Evolutionary conservation across 2,888 invertebrate genomes (phyloP), one percentile per base, ranked within the genome.

Genomic region (Lasius fuliginosus): DNA sequence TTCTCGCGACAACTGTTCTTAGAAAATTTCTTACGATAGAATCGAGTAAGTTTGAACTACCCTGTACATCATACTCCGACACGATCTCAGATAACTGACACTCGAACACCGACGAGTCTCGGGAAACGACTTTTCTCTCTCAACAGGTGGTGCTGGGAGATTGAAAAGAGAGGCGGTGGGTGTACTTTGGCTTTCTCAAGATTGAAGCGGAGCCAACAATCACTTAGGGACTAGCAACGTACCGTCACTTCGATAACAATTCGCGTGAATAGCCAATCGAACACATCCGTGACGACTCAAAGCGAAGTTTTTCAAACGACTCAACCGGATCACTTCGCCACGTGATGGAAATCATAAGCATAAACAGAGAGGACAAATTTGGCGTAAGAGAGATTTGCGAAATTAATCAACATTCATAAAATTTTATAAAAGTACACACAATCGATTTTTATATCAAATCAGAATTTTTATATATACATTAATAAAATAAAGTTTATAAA

Each of bases 61-160:
- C 30, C 33, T 33, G 8, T 46, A 60, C 40, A 33, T 30, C 30
- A 56, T 27, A 65, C 8, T 30, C 12, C 30, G 30, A 64, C 76
- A n/a, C 40, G 64, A 60, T 58, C 69, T 84, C 68, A 67, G 60
- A 53, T 69, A 83, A 53, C 58, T 58, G 77, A 68, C 81, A 40
- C 68, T 83, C 71, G 60, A 76, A 56, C 62, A 62, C 36, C 83
- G 64, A 65, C 85, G 40, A 85, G 71, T 40, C 84, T 49, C 64
- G 42, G 76, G 81, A 5, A 84, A 75, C 76, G 75, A 86, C 85
- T 84, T 90, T 89, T 88, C 85, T 82, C 65, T 88, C 83, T 89
- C 90, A 90, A 90, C 90, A 90, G 90, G 90, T 90, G 90, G 90
- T 69, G 74, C 68, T 69, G 62, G 11, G 42, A 69, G 68, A 77